Conservation (phyloP, 2,888 invertebrate genomes). For the Lypha dubia region DNA sequence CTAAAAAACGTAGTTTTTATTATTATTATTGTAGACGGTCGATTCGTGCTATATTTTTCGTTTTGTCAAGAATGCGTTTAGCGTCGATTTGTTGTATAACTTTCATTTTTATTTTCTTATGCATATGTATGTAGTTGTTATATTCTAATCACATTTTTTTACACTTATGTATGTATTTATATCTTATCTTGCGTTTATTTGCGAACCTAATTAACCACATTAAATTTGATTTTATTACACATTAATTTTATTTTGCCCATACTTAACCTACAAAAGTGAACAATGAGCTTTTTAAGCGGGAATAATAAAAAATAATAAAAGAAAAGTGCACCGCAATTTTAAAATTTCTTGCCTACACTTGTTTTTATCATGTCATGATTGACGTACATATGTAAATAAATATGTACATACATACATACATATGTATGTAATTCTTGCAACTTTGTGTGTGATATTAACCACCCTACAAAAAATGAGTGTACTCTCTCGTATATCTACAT, state of each 20-base stretch:
- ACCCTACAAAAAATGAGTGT: too few species aligned
- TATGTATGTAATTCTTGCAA: slow-evolving; percentile 9
- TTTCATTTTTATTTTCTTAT: slow-evolving; percentile 79
- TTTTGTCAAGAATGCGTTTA: slow-evolving; percentile 70
- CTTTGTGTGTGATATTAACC: background rate
- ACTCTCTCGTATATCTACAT: too few species aligned
- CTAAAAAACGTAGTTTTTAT: slow-evolving; percentile 60
- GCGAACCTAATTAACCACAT: slow-evolving; percentile 65
- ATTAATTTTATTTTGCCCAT: background rate
- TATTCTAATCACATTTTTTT: too few species aligned
- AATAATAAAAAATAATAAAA: background rate
- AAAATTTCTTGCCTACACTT: background rate
- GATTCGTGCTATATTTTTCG: slow-evolving; percentile 16
- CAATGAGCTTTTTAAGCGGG: background rate
- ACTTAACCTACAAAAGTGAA: slow-evolving; percentile 36
- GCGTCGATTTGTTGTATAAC: slow-evolving; percentile 78
- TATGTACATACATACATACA: too few species aligned
- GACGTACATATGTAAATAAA: too few species aligned
- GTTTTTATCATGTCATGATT: slow-evolving; percentile 16
- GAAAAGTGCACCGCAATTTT: slow-evolving; percentile 4
- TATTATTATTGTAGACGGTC: slow-evolving; percentile 65
- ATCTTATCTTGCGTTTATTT: slow-evolving; percentile 64
- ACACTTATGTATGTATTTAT: slow-evolving; percentile 50
- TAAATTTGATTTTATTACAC: slow-evolving; percentile 28
- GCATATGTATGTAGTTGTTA: slow-evolving; percentile 25